phyloP scores from a whole-genome alignment of 2,113 vertebrate genomes.

The Burhinus oedicnemus region DNA sequence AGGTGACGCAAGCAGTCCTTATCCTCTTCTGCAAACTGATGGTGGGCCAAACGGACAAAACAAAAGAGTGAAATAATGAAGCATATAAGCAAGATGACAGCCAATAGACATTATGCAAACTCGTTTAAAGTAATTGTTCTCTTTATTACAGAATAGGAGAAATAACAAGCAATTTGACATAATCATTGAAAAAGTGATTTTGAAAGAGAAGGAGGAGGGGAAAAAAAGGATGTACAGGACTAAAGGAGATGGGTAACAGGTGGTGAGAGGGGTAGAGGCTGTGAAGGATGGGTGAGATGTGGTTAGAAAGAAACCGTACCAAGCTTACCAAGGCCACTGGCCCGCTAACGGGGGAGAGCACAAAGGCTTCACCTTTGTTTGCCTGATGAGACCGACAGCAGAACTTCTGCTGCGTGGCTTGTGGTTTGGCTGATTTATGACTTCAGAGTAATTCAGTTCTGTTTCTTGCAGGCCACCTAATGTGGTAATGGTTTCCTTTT shows the following conservation, averaged over 20 bases:
- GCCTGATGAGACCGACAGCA: not conserved
- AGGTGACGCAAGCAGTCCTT: not conserved
- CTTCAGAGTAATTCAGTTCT: not conserved
- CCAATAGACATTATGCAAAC: not conserved
- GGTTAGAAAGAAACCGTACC: not conserved
- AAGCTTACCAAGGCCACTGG: not conserved
- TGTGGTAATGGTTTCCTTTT: not conserved
- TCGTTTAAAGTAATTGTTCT: not conserved
- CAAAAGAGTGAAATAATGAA: not conserved
- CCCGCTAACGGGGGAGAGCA: rapidly evolving
- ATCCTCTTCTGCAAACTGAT: not conserved
- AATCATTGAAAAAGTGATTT: not conserved
- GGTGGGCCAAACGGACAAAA: not conserved
- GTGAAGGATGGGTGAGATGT: not conserved
- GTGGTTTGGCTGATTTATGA: not conserved
- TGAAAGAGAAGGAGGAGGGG: not conserved
- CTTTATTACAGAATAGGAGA: not conserved
- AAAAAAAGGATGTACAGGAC: rapidly evolving
- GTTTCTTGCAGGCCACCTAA: not conserved
- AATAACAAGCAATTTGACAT: not conserved
- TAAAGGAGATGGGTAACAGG: not conserved
- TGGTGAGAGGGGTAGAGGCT: not conserved
- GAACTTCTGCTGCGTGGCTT: not conserved
- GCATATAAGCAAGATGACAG: not conserved
- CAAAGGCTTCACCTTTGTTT: not conserved